Evolutionary conservation across 2,888 invertebrate species (phyloP), one percentile per base, ranked within the genome.

Genomic region (Scaptomyza reducta): DNA sequence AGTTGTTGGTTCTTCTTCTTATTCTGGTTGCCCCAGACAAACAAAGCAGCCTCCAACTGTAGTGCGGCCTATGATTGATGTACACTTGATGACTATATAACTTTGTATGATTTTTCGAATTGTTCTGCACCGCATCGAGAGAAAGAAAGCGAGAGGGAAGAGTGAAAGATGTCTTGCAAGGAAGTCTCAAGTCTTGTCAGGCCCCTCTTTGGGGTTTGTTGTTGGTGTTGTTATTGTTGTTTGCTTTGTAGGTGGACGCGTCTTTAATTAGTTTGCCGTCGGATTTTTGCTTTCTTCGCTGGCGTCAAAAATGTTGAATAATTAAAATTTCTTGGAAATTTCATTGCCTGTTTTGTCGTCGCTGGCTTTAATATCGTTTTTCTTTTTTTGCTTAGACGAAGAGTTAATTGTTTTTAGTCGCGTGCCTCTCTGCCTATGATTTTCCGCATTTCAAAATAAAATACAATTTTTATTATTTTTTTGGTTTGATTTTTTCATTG

Each of bases 41-140:
- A 73, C 77, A 85, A 80, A 72, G 69, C 70, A 56, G 50, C 58
- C 60, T 60, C 42, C 54, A 69, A 67, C 70, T 69, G 75, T 62
- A 40, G 71, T 69, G 71, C 72, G 72, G 75, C 79, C 77, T 84
- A 89, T 89, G 89, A 89, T 89, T 89, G 89, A 89, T 89, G 89
- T 86, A 50, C 80, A 78, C 83, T 89, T 89, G 89, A 89, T 89
- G 89, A 89, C 88, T 89, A 85, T 74, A 89, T 89, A 87, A 87
- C 84, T 88, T 87, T 82, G 87, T 87, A 84, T 87, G 85, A 78
- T 80, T 82, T 81, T 68, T 67, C 72, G 79, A 70, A 63, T 74
- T 55, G 61, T 68, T 58, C 45, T 25, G 27, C 42, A 22, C 47
- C 38, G 31, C 31, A 7, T 22, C 27, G 27, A 27, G 27, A 7